phyloP scores from a whole-genome alignment of 2,797 vertebrate species.

The Pantherophis alleghaniensis region DNA sequence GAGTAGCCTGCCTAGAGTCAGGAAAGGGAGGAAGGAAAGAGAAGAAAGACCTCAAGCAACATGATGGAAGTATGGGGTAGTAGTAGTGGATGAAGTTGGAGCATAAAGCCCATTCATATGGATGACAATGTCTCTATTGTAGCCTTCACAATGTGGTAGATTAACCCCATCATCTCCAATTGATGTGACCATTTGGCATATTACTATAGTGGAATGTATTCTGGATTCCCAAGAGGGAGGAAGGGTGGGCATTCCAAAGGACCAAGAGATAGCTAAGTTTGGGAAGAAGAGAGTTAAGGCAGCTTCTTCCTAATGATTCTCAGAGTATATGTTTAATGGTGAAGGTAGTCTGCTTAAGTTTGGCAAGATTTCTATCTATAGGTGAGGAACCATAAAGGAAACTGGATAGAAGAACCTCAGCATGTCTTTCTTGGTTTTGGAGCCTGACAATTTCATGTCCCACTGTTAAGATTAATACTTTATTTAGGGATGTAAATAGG shows the following conservation, averaged over 20 bases:
- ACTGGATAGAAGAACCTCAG: neutral
- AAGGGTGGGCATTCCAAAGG: neutral
- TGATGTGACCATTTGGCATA: neutral
- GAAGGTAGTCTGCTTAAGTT: neutral
- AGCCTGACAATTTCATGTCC: neutral
- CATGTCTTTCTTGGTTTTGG: neutral
- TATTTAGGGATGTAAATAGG: neutral
- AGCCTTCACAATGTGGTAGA: neutral
- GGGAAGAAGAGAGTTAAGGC: neutral
- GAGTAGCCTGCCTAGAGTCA: neutral
- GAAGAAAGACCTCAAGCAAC: neutral
- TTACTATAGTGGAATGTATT: neutral
- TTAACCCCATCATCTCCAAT: neutral
- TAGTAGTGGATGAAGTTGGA: neutral
- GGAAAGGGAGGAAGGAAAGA: neutral
- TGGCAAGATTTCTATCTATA: neutral
- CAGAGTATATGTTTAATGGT: neutral
- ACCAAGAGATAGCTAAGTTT: neutral
- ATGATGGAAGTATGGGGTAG: neutral
- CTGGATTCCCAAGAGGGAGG: neutral
- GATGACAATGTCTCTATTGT: neutral
- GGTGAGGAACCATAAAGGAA: neutral
- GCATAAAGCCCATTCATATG: neutral
- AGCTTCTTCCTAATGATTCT: neutral
- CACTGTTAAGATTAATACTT: neutral